A percentile compares a stretch with the other conserved stretches of the same genome.
These are phyloP conservation scores for Epizoanthus illoricatus DNA, from an alignment of 92 coral and sea anemone genomes.

Conservation along the genomic window DNA sequence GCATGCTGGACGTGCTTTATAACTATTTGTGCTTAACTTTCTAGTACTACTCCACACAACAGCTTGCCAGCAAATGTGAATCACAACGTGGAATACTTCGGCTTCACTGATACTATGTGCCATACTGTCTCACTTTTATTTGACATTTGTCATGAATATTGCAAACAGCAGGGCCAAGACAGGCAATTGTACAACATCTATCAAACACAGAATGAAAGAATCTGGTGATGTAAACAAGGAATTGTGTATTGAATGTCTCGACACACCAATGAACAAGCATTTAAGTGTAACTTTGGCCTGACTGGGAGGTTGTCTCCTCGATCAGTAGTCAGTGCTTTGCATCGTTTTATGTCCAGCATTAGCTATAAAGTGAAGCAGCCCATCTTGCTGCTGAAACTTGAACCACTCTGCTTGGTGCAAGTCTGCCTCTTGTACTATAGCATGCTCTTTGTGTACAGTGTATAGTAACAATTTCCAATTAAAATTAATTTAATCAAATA, in stretches of 20 bases:
- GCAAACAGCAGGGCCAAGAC: neutral
- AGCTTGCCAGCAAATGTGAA: neutral
- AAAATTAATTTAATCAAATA: neutral
- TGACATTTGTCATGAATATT: neutral
- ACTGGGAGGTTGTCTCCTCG: too few species aligned
- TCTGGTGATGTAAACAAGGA: too few species aligned
- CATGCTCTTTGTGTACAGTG: constrained; percentile 7
- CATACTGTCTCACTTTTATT: neutral
- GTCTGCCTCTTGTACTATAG: neutral
- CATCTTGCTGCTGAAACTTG: too few species aligned
- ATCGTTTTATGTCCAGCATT: too few species aligned
- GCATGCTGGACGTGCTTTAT: constrained; percentile 32
- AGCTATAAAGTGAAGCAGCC: too few species aligned
- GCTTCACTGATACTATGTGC: neutral
- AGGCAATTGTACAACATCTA: neutral
- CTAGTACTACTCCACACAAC: neutral
- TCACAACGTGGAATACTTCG: neutral
- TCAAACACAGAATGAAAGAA: neutral
- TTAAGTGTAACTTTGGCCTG: too few species aligned
- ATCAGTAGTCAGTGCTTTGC: too few species aligned
- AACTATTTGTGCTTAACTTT: neutral
- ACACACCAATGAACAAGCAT: too few species aligned
- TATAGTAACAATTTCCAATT: neutral
- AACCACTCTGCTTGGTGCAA: neutral
- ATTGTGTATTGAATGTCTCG: too few species aligned